These are phyloP conservation scores for Strix aluco DNA, from an alignment of 2,113 vertebrate species.

Conservation along the genomic window DNA sequence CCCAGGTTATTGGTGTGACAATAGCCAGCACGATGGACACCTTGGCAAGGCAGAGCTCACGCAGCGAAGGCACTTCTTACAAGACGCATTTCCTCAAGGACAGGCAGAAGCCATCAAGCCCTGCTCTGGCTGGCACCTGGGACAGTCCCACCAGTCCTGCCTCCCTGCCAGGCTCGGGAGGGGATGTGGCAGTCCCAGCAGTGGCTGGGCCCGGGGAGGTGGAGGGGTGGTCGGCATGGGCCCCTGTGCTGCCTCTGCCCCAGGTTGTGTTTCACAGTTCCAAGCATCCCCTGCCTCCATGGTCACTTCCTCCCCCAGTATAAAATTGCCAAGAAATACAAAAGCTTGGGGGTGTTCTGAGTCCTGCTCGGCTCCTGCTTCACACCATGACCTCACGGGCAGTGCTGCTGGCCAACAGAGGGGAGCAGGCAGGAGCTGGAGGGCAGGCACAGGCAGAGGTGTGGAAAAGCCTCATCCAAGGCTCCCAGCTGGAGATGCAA, in stretches of 20 bases:
- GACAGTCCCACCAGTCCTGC: not conserved
- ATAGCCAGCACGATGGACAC: accelerated
- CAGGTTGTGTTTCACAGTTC: not conserved
- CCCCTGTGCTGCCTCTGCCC: not conserved
- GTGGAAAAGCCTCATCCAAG: not conserved
- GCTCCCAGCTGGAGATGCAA: not conserved
- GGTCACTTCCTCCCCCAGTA: not conserved
- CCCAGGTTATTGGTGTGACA: not conserved
- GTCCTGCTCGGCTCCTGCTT: not conserved
- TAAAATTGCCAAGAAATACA: not conserved
- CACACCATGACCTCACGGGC: not conserved
- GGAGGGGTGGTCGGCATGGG: not conserved
- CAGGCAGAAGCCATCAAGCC: not conserved
- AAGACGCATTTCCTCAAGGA: not conserved
- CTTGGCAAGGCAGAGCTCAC: accelerated
- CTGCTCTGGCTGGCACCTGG: not conserved
- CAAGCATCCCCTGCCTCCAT: not conserved
- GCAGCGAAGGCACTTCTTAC: not conserved
- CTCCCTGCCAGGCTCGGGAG: not conserved
- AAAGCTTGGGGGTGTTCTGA: not conserved
- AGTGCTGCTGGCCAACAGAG: not conserved
- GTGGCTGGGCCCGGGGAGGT: not conserved
- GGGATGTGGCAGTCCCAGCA: not conserved
- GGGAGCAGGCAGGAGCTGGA: not conserved
- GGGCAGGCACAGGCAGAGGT: not conserved